Percentiles rank a stretch among this genome's conserved stretches.
Conservation (phyloP, 2,888 invertebrate species). For the Lacanobia oleracea region DNA sequence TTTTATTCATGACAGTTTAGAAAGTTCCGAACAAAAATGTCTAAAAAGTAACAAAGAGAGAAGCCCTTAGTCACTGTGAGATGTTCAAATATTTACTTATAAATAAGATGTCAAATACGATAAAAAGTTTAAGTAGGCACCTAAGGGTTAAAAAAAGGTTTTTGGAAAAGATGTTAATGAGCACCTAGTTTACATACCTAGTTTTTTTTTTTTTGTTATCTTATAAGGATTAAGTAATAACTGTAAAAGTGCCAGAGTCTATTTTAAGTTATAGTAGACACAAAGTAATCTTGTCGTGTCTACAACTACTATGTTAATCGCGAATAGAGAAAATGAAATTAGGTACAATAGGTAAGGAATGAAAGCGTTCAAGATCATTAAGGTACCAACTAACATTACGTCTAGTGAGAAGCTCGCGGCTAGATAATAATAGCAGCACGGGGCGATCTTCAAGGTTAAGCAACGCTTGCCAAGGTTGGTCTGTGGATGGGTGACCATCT, state of each 20-base stretch:
- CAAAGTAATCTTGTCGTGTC: too few relatives aligned
- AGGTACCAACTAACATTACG: too few relatives aligned
- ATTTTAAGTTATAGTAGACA: too few relatives aligned
- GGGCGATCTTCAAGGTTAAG: too few relatives aligned
- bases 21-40: slow-evolving; percentile 64
- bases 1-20: slow-evolving; percentile 62
- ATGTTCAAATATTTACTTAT: slow-evolving; percentile 76
- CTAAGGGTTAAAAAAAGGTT: slow-evolving; percentile 56
- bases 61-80: slow-evolving; percentile 72
- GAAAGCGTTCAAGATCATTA: too few relatives aligned
- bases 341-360: too few relatives aligned
- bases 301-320: too few relatives aligned
- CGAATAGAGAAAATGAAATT: too few relatives aligned
- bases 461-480: too few relatives aligned
- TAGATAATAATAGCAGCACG: too few relatives aligned
- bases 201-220: neutral
- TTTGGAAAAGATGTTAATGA: slow-evolving; percentile 55
- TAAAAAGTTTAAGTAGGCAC: slow-evolving; percentile 43
- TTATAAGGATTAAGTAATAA: neutral
- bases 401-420: too few relatives aligned
- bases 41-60: slow-evolving; percentile 70
- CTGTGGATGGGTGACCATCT: too few relatives aligned
- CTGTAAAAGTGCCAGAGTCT: neutral
- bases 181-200: neutral
- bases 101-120: slow-evolving; percentile 79